Percentiles rank a stretch among this genome's conserved stretches.
phyloP scores from a whole-genome alignment of 2,797 vertebrate species.

The Lagorchestes hirsutus region DNA sequence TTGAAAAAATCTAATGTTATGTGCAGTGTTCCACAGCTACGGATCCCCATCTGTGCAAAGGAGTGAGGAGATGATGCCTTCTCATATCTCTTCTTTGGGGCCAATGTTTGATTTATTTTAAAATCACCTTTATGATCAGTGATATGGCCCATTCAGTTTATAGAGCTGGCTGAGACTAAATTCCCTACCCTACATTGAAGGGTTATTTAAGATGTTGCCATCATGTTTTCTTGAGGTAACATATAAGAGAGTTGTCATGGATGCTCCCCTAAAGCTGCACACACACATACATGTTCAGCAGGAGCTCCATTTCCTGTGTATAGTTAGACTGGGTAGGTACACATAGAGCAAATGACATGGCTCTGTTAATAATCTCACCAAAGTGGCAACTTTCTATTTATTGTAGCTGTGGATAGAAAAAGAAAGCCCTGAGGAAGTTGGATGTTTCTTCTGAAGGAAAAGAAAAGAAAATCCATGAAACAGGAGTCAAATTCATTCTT shows the following conservation, averaged over 20 bases:
- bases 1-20: neutral
- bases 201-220: neutral
- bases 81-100: no score
- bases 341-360: neutral
- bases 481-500: rapidly evolving
- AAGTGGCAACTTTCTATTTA: neutral
- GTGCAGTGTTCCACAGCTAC: neutral
- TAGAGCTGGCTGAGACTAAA: neutral
- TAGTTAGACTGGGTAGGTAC: neutral
- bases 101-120: no score
- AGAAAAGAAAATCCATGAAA: neutral
- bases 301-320: neutral
- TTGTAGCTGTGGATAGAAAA: neutral
- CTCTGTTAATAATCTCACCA: neutral
- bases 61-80: neutral
- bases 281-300: neutral
- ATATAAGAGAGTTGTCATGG: neutral
- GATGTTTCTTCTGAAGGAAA: neutral
- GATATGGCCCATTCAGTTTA: neutral
- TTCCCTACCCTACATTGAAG: neutral
- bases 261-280: neutral
- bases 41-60: neutral
- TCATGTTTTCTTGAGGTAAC: neutral
- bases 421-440: neutral
- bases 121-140: neutral